phyloP scores from a whole-genome alignment of 1,140 invertebrate species.

The Zaprionus africanus region DNA sequence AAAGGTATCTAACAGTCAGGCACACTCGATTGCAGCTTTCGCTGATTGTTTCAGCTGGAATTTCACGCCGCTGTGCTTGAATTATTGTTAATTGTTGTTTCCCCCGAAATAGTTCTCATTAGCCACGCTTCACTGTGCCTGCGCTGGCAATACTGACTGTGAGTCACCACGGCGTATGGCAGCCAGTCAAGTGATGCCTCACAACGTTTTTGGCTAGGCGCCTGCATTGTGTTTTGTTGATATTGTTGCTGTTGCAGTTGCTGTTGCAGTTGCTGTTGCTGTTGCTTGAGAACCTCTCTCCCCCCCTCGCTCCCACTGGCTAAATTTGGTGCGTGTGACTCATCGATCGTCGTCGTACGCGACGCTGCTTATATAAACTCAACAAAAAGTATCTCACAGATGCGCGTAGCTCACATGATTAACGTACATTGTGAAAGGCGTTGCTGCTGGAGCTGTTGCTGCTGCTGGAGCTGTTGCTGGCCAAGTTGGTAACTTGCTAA shows the following conservation, averaged over 20 bases:
- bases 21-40: too few species aligned
- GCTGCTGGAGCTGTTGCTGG: slow-evolving; percentile 13
- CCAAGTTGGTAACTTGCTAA: slow-evolving; percentile 1
- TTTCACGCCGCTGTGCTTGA: not conserved
- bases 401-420: slow-evolving; percentile 23
- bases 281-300: slow-evolving; percentile 12
- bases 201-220: slow-evolving; percentile 73
- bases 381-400: slow-evolving; percentile 38
- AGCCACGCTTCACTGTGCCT: slow-evolving; percentile 30
- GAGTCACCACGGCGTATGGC: slow-evolving; percentile 48
- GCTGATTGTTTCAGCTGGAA: not conserved
- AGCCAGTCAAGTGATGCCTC: slow-evolving; percentile 74
- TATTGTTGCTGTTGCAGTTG: slow-evolving; percentile 66
- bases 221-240: slow-evolving; percentile 77
- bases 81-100: not conserved
- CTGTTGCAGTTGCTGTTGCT: slow-evolving; percentile 43
- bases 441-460: slow-evolving; percentile 23
- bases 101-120: not conserved
- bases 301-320: not conserved
- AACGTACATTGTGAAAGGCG: slow-evolving; percentile 55
- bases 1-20: too few species aligned
- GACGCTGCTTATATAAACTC: slow-evolving; percentile 45
- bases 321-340: slow-evolving; percentile 52
- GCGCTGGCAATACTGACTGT: not conserved
- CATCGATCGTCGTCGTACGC: slow-evolving; percentile 49